These are phyloP conservation scores for Megatriorchis doriae DNA, from an alignment of 2,113 vertebrate species.

Conservation along the genomic window DNA sequence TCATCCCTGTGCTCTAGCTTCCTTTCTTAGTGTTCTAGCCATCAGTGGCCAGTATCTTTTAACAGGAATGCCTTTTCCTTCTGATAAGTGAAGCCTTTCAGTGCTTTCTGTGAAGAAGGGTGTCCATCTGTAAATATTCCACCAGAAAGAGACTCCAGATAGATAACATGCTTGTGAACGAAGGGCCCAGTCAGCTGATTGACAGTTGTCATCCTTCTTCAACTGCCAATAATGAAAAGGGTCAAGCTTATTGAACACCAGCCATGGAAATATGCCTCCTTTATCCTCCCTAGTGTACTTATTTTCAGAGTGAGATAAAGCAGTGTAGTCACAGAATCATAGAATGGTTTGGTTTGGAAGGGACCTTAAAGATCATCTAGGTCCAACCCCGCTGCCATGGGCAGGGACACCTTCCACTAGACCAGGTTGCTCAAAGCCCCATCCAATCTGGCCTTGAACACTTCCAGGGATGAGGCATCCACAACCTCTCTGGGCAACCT, in stretches of 20 bases:
- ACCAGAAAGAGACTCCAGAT: not conserved
- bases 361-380: no score
- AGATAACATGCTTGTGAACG: not conserved
- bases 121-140: not conserved
- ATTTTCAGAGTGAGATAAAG: not conserved
- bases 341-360: no score
- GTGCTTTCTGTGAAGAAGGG: not conserved
- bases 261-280: not conserved
- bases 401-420: no score
- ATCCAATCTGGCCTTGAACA: no score
- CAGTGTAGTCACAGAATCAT: not conserved
- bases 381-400: no score
- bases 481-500: no score
- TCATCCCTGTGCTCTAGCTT: not conserved
- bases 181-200: not conserved
- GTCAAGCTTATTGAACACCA: not conserved
- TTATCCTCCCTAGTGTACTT: not conserved
- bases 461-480: no score
- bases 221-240: not conserved
- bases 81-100: not conserved
- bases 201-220: not conserved
- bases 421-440: no score
- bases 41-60: not conserved
- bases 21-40: not conserved
- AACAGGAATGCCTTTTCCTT: not conserved